These are phyloP conservation scores for Lophochroa leadbeateri DNA, from an alignment of 2,113 vertebrate species.

Conservation along the genomic window DNA sequence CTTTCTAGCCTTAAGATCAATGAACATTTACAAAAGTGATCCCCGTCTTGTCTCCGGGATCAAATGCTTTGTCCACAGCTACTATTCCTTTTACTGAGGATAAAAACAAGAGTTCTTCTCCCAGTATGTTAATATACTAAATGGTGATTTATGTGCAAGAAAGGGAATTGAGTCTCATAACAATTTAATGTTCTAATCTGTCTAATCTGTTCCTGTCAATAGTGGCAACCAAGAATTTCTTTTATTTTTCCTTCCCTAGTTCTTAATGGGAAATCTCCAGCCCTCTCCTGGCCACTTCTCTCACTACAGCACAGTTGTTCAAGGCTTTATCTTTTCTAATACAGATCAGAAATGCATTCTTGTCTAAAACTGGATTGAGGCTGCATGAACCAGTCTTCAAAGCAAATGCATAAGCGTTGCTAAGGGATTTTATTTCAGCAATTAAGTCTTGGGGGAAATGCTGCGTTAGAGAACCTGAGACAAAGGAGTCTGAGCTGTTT, in stretches of 20 bases:
- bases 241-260: not conserved
- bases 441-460: not conserved
- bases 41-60: not conserved
- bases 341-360: not conserved
- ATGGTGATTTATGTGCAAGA: not conserved
- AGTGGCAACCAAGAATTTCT: not conserved
- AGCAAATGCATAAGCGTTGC: not conserved
- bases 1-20: not conserved
- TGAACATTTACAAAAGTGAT: not conserved
- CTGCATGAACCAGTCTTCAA: not conserved
- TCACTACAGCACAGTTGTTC: not conserved
- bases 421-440: not conserved
- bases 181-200: not conserved
- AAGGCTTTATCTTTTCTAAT: not conserved
- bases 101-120: not conserved
- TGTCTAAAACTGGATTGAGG: not conserved
- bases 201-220: not conserved
- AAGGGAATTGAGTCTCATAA: not conserved
- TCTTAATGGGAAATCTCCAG: not conserved
- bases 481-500: not conserved
- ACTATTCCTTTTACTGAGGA: not conserved
- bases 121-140: not conserved
- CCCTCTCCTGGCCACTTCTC: not conserved
- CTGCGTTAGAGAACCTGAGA: not conserved
- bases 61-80: not conserved